These are phyloP conservation scores for Catajapyx aquilonaris DNA, from an alignment of 1,140 invertebrate species.

Conservation along the genomic window DNA sequence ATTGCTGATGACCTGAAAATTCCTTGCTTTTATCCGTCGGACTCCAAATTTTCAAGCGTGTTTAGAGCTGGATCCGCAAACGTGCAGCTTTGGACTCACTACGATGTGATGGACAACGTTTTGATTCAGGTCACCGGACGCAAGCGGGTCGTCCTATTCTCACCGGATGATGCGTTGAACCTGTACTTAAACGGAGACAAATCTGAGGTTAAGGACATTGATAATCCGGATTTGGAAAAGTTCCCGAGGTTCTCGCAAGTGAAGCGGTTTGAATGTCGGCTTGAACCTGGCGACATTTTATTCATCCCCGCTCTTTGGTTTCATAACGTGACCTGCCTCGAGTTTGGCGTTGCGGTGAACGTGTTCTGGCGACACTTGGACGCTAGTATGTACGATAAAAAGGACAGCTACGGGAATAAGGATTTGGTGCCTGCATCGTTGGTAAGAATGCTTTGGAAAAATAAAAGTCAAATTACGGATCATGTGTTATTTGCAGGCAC, in stretches of 20 bases:
- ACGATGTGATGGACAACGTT: slow-evolving; percentile 39
- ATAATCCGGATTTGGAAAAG: slow-evolving; percentile 23
- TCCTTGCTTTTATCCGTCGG: slow-evolving; percentile 22
- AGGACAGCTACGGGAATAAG: slow-evolving; percentile 35
- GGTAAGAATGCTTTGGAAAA: slow-evolving; percentile 11
- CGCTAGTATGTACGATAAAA: slow-evolving; percentile 25
- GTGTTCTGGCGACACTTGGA: slow-evolving; percentile 34
- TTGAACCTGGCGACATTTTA: slow-evolving; percentile 32
- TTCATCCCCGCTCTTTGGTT: slow-evolving; percentile 42
- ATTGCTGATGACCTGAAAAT: slow-evolving; percentile 25
- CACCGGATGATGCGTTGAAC: slow-evolving; percentile 26
- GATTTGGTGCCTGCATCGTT: slow-evolving; percentile 24
- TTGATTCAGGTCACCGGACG: slow-evolving; percentile 30
- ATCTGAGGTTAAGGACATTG: slow-evolving; percentile 32
- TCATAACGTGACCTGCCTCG: slow-evolving; percentile 29
- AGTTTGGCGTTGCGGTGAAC: slow-evolving; percentile 32
- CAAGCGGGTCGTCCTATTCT: slow-evolving; percentile 30
- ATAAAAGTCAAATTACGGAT: neutral
- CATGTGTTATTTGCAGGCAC: slow-evolving; percentile 17
- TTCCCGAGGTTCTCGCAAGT: slow-evolving; percentile 28
- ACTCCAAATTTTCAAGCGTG: slow-evolving; percentile 32
- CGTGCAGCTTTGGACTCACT: slow-evolving; percentile 36
- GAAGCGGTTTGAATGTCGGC: slow-evolving; percentile 20
- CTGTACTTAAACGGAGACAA: slow-evolving; percentile 36
- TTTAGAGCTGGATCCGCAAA: slow-evolving; percentile 28